Evolutionary conservation across 2,797 vertebrate genomes (phyloP).

Genomic region (Acipenser ruthenus): DNA sequence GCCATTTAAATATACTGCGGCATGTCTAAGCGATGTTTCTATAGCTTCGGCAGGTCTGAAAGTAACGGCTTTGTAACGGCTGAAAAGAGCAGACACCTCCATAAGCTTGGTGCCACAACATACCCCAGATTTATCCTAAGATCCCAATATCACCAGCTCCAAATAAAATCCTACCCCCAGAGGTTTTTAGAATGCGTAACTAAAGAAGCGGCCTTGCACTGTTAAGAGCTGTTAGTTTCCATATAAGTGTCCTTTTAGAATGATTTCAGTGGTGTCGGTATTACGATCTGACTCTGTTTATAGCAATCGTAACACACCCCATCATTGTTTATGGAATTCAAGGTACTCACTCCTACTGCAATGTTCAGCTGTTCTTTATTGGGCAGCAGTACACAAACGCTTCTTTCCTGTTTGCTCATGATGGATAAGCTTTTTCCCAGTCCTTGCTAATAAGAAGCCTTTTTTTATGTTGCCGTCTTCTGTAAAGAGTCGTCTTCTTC

Average conservation of each 20-base stretch:
- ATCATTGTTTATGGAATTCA: not conserved
- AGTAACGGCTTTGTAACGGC: no score
- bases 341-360: conserved; percentile 59
- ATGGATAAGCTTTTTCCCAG: conserved; percentile 43
- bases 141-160: no score
- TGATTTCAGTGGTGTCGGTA: not conserved
- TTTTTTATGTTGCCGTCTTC: conserved; percentile 9
- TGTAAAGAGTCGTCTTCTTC: conserved; percentile 4
- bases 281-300: no score
- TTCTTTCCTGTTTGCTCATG: conserved; percentile 55
- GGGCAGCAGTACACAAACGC: conserved; percentile 75
- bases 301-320: no score
- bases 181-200: not conserved
- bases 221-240: not conserved
- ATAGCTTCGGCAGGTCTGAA: no score
- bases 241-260: not conserved
- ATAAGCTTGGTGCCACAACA: no score
- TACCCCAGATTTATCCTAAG: no score
- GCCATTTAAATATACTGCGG: no score
- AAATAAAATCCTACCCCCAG: no score
- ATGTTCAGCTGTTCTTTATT: conserved; percentile 74
- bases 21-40: no score
- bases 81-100: no score
- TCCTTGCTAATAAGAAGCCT: conserved; percentile 1
- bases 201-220: not conserved